Conservation (phyloP, 2,113 vertebrate genomes). For the Sardina pilchardus region DNA sequence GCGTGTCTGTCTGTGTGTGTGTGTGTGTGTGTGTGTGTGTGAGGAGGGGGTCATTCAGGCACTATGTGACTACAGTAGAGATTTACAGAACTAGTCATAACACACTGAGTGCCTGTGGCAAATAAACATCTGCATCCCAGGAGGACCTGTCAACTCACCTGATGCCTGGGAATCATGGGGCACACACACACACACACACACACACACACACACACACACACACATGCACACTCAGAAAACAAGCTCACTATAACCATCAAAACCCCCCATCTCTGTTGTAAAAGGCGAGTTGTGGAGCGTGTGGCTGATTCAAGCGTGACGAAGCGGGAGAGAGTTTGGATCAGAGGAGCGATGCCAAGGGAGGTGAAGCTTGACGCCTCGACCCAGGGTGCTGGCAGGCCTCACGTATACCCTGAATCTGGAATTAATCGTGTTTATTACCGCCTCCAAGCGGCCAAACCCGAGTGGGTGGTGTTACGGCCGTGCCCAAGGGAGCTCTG, state of each 20-base stretch:
- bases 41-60: background rate
- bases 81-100: background rate
- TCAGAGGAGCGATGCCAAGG: background rate
- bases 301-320: background rate
- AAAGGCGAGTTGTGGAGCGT: background rate
- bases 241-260: background rate
- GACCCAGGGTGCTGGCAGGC: background rate
- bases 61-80: background rate
- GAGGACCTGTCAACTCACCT: background rate
- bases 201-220: constrained; percentile 13
- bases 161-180: background rate
- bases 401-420: background rate
- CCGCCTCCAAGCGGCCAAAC: background rate
- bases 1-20: background rate
- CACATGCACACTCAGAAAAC: background rate
- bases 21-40: background rate
- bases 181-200: background rate
- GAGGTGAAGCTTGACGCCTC: background rate
- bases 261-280: constrained; percentile 1
- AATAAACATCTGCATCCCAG: background rate
- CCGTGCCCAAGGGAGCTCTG: background rate
- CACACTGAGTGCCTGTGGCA: background rate
- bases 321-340: background rate
- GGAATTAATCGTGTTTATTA: constrained; percentile 10
- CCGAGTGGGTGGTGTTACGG: background rate